Conservation (phyloP, 1,140 invertebrate species). For the Plectus sambesii region DNA sequence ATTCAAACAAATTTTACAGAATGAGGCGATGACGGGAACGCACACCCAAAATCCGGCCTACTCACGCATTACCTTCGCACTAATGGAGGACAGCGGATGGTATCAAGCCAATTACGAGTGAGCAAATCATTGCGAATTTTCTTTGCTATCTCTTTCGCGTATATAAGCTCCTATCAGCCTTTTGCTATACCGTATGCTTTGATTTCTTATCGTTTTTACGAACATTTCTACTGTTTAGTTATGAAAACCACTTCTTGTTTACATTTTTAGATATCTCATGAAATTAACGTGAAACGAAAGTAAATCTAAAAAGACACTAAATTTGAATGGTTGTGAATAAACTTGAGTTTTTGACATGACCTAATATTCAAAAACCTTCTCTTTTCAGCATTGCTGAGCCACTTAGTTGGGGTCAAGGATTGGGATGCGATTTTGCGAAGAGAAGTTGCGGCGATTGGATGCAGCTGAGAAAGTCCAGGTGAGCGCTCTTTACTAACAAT, state of each 20-base stretch:
- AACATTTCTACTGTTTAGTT: constrained; percentile 72
- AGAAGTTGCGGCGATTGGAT: constrained; percentile 95
- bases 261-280: no score
- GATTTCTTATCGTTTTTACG: constrained; percentile 9
- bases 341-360: constrained; percentile 2
- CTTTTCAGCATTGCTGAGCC: constrained; percentile 69
- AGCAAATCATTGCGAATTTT: constrained; percentile 11
- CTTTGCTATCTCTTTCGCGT: no score
- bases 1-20: no score
- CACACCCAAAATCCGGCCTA: constrained; percentile 97
- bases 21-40: constrained; percentile 98
- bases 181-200: neutral
- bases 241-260: no score
- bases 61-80: constrained; percentile 81
- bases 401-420: constrained; percentile 72
- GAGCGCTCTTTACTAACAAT: constrained; percentile 19
- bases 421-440: constrained; percentile 87
- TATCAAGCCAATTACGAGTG: constrained; percentile 47
- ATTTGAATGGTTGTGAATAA: neutral
- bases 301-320: neutral
- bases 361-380: constrained; percentile 1
- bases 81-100: constrained; percentile 92
- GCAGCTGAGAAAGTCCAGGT: constrained; percentile 55
- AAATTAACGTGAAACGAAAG: neutral
- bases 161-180: no score